These are phyloP conservation scores for Ctenicera cuprea DNA, from an alignment of 2,888 invertebrate genomes.

Conservation along the genomic window DNA sequence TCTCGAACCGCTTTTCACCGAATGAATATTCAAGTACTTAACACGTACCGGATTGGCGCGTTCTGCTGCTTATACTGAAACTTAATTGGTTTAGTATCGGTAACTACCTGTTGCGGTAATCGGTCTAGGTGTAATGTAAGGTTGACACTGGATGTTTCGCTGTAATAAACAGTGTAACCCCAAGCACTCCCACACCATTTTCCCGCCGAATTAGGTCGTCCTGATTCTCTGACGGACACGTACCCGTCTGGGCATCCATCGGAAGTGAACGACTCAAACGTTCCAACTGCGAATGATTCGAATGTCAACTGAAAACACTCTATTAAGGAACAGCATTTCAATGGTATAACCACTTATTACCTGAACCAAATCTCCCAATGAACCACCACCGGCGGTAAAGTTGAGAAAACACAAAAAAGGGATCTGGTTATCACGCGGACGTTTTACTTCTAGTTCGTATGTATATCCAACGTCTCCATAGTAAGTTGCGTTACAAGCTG, in stretches of 20 bases:
- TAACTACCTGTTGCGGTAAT: constrained; percentile 82
- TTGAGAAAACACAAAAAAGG: constrained; percentile 89
- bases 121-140: constrained; percentile 83
- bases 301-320: constrained; percentile 82
- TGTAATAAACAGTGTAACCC: constrained; percentile 91
- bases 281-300: constrained; percentile 88
- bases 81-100: constrained; percentile 36
- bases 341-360: constrained; percentile 74
- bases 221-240: constrained; percentile 85
- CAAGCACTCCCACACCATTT: constrained; percentile 91
- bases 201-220: constrained; percentile 82
- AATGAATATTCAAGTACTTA: background rate
- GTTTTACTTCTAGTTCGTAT: constrained; percentile 85
- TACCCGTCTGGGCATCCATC: constrained; percentile 89
- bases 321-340: background rate
- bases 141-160: constrained; percentile 87
- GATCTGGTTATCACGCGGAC: constrained; percentile 80
- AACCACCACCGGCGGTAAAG: constrained; percentile 87
- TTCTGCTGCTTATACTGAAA: constrained; percentile 8
- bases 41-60: background rate
- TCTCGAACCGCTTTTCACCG: background rate
- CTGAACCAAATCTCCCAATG: constrained; percentile 88
- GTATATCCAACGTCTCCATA: constrained; percentile 88
- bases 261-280: constrained; percentile 85
- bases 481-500: constrained; percentile 89